Percentiles rank a stretch among this genome's conserved stretches.
Evolutionary conservation across 2,113 vertebrate species (phyloP).

Genomic region (Pogona vitticeps): DNA sequence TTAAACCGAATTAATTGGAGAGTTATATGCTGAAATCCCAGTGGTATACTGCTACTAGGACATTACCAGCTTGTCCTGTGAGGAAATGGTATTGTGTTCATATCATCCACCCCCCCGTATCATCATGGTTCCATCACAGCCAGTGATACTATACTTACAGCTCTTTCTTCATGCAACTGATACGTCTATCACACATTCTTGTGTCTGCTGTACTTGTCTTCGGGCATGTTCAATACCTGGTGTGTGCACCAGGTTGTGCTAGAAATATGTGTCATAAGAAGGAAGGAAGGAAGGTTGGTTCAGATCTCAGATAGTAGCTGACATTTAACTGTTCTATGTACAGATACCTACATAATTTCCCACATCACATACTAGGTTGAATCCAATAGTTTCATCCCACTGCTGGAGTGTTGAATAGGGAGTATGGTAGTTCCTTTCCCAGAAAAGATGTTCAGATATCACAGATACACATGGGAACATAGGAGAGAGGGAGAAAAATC

Average conservation of each 20-base stretch:
- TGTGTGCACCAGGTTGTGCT: background rate
- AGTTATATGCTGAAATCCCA: constrained; percentile 16
- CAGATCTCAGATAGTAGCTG: background rate
- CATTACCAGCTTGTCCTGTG: constrained; percentile 18
- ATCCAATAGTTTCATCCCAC: background rate
- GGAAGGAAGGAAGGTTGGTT: background rate
- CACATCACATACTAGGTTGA: background rate
- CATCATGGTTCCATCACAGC: constrained; percentile 34
- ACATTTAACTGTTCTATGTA: background rate
- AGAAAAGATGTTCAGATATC: too few relatives aligned
- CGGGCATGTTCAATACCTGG: background rate
- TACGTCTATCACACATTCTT: constrained; percentile 44
- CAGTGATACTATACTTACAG: constrained; percentile 36
- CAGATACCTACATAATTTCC: background rate
- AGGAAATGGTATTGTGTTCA: constrained; percentile 22
- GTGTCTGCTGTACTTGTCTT: constrained; percentile 21
- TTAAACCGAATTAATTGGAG: constrained; percentile 22
- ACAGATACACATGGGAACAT: too few relatives aligned
- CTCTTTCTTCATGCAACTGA: constrained; percentile 29
- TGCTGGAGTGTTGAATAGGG: background rate
- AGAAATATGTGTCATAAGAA: background rate
- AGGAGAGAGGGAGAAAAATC: too few relatives aligned
- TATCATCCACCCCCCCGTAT: constrained; percentile 54
- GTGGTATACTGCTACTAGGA: constrained; percentile 16
- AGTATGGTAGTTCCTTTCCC: too few relatives aligned